Evolutionary conservation across 1,140 invertebrate genomes (phyloP), one percentile per base, ranked within the genome.

Genomic region (Chlorops oryzae): DNA sequence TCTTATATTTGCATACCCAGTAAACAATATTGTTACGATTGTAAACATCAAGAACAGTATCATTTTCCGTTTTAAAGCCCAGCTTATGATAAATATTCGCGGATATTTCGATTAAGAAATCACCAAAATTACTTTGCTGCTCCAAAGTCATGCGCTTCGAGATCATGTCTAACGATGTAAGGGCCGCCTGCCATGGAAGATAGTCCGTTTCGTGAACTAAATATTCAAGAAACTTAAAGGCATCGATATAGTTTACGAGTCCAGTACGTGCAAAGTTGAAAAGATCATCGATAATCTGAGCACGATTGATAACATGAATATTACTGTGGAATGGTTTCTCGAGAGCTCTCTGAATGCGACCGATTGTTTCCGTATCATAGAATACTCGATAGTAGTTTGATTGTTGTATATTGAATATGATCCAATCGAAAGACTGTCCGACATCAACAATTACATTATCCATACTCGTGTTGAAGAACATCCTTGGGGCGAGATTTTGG

Each of bases 211-310:
- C 82, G 2, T 58, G 56, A 1, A 43, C 56, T 17, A 84, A 52
- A 55, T 83, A 82, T 9, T 61, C 62, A 2, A 74, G 59, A 5
- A 80, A 59, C 23, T 75, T 46, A 2, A 85, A 63, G 1, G 80
- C 70, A 2, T 76, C 54, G 0, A 56, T 52, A 35, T 81, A 81
- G 17, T 72, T 41, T 17, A 84, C 51, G 15, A 76, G 63, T 23
- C 74, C 77, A 40, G 75, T 77, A 34, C 74, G 70, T 0, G 83
- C 83, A 38, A 90, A 74, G 54, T 81, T 81, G 45, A 85, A 81
- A 2, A 82, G 75, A 67, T 92, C 88, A 57, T 91, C 85, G 2
- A 92, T 65, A 1, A 90, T 71, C 59, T 90, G 86, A 0, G 85
- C 87, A 47, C 88, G 73, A 73, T 90, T 92, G 4, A 85, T 68